Percentiles rank a stretch among this genome's conserved stretches.
These are phyloP conservation scores for Drosophila pandora DNA, from an alignment of 1,140 invertebrate genomes.

Conservation along the genomic window DNA sequence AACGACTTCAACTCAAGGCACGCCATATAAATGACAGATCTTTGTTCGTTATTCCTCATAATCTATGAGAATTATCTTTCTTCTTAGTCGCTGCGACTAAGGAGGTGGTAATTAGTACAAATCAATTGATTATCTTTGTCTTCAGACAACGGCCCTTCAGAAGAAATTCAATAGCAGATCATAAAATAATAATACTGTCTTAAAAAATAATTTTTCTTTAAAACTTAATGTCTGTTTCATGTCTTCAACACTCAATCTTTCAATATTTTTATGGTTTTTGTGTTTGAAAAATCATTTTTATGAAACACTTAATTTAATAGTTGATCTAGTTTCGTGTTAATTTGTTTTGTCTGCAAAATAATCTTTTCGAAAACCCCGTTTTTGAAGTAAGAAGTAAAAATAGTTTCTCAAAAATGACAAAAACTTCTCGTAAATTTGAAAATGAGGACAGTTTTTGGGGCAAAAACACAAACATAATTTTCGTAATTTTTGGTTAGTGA, in stretches of 20 bases:
- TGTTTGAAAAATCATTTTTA: background rate
- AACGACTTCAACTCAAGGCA: constrained; percentile 14
- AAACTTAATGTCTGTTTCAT: no score
- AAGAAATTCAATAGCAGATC: no score
- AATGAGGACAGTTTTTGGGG: constrained; percentile 20
- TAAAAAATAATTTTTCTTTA: no score
- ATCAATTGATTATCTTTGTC: constrained; percentile 22
- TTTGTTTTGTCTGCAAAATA: background rate
- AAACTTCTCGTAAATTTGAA: constrained; percentile 10
- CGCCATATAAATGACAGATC: constrained; percentile 59
- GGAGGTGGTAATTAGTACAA: background rate
- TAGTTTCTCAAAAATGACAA: background rate
- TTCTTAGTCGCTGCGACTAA: background rate
- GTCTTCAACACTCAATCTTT: no score
- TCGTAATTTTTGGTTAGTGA: constrained; percentile 14
- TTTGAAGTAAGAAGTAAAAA: constrained; percentile 17
- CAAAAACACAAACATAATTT: background rate
- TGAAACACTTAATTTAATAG: background rate
- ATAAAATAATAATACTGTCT: no score
- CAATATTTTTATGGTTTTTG: no score
- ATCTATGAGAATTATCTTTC: constrained; percentile 7
- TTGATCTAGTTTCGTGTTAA: constrained; percentile 1
- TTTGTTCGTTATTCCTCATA: constrained; percentile 37
- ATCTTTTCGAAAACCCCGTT: background rate
- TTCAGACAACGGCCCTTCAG: background rate